A percentile compares a stretch with the other conserved stretches of the same genome.
phyloP scores from a whole-genome alignment of 2,888 invertebrate species.

The Lycaena phlaeas region DNA sequence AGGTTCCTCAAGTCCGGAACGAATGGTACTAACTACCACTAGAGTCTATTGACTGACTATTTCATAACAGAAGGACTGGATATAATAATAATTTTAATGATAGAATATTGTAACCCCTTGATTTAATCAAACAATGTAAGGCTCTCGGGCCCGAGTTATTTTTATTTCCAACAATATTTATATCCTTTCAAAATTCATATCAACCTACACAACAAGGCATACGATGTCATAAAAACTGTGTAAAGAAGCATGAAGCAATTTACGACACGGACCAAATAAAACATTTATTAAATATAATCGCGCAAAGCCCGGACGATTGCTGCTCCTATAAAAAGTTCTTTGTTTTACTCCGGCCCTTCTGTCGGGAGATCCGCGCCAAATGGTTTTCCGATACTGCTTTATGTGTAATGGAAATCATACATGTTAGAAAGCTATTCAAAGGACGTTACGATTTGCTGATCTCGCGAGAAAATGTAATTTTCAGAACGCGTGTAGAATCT shows the following conservation, averaged over 20 bases:
- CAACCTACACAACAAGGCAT: too few relatives aligned
- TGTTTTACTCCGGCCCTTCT: slow-evolving; percentile 44
- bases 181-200: too few relatives aligned
- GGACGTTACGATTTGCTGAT: slow-evolving; percentile 23
- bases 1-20: too few relatives aligned
- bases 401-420: slow-evolving; percentile 59
- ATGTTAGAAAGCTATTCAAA: slow-evolving; percentile 34
- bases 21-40: too few relatives aligned
- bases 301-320: slow-evolving; percentile 27
- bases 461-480: slow-evolving; percentile 13
- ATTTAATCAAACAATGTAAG: too few relatives aligned
- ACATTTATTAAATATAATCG: slow-evolving; percentile 7
- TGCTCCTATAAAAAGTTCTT: slow-evolving; percentile 56
- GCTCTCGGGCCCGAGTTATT: too few relatives aligned
- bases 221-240: background rate
- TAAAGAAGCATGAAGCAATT: background rate
- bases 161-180: too few relatives aligned
- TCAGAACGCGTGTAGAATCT: background rate
- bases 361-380: slow-evolving; percentile 41
- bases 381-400: slow-evolving; percentile 64
- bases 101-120: too few relatives aligned
- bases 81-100: too few relatives aligned
- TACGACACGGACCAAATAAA: background rate
- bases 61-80: too few relatives aligned
- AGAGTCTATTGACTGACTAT: too few relatives aligned